Evolutionary conservation across 35 echinoderm and acorn worm genomes (phyloP), one percentile per base, ranked within the genome.

Genomic region (Hemicentrotus pulcherrimus): DNA sequence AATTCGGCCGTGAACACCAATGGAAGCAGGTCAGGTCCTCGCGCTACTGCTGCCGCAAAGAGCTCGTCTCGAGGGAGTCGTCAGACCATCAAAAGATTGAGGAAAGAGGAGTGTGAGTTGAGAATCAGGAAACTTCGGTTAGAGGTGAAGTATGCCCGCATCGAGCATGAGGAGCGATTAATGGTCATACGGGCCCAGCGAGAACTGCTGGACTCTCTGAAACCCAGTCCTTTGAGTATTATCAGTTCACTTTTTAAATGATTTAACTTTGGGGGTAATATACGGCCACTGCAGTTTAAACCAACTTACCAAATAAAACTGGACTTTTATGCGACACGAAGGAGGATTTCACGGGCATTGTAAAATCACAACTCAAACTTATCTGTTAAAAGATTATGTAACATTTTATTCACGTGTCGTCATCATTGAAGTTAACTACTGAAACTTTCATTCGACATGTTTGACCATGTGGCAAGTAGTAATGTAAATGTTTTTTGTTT

Each of bases 141-240:
- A 16, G 91, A 93, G 11, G 48, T 93, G 91, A 93, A 93, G 11
- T 31, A 93, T 33, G 91, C 46, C 22, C 91, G 91, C 22, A 58
- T 47, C 46, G 91, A 93, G 48, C 91, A 93, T n/a, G 91, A 93
- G 1, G 91, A 93, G 91, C 45, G 91, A 55, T 31, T 93, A 14
- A 47, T 31, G 5, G 45, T 93, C n/a, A 32, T 93, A 4, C 32
- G 91, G 9, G 12, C 22, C 5, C 91, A 93, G 31, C 91, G 41
- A 58, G 91, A 93, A 50, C 6, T 93, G 30, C 48, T 93, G 0
- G 41, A 93, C 22, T 93, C 91, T 46, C 48, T 93, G 47, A 93
- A 58, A 48, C 46, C 46, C 5, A 58, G 58, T 31, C 91, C 45
- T 0, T 24, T 46, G 13, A 93, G 91, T 31, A 93, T 93, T 58